Evolutionary conservation across 2,888 invertebrate species (phyloP).

Genomic region (Drosophila gaucha): DNA sequence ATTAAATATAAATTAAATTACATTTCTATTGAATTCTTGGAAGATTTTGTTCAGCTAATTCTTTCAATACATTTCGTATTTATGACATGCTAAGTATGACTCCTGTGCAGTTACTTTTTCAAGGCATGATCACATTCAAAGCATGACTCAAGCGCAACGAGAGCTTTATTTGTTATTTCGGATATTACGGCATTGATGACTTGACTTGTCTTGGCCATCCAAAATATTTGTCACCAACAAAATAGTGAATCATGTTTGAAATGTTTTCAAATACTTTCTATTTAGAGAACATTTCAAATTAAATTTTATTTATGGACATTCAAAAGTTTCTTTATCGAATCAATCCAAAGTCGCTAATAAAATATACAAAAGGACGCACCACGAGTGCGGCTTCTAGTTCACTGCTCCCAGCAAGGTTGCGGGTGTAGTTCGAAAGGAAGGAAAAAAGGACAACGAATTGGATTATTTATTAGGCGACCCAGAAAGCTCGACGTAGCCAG

Average conservation of each 20-base stretch:
- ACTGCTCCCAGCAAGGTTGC: constrained; percentile 21
- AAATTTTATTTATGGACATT: constrained; percentile 6
- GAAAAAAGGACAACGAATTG: constrained; percentile 6
- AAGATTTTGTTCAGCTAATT: background rate
- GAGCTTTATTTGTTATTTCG: constrained; percentile 14
- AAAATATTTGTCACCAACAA: constrained; percentile 8
- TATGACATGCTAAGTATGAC: constrained; percentile 8
- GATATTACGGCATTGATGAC: constrained; percentile 23
- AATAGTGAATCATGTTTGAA: constrained; percentile 33
- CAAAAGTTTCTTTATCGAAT: constrained; percentile 14
- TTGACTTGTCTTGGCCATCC: background rate
- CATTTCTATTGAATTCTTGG: background rate
- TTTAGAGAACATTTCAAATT: background rate
- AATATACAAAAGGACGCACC: constrained; percentile 24
- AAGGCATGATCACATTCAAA: constrained; percentile 18
- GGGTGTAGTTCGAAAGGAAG: constrained; percentile 30
- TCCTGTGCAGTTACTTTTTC: background rate
- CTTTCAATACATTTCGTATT: background rate
- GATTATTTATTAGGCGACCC: constrained; percentile 62
- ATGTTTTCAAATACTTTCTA: constrained; percentile 2
- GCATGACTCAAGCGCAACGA: constrained; percentile 42
- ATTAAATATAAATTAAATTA: too few species aligned
- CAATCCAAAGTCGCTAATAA: constrained; percentile 31
- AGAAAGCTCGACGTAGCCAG: constrained; percentile 26
- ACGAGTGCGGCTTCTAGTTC: background rate